Evolutionary conservation across 2,797 vertebrate species (phyloP).

Genomic region (Cetoscarus ocellatus): DNA sequence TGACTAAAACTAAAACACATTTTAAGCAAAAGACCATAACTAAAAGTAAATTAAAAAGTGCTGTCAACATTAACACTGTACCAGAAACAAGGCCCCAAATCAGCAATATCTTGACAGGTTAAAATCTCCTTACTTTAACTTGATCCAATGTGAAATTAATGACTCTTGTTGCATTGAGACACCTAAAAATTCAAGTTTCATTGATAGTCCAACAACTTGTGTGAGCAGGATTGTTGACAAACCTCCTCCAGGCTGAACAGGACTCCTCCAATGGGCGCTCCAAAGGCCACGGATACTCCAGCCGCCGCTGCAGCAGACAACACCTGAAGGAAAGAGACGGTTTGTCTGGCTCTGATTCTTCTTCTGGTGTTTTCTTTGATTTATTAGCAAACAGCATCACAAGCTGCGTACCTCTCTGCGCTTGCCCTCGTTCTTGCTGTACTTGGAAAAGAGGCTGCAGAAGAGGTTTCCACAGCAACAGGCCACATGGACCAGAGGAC

Average conservation of each 20-base stretch:
- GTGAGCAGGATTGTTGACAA: too few species aligned
- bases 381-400: not conserved
- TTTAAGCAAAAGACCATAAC: too few species aligned
- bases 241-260: constrained; percentile 99
- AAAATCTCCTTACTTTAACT: too few species aligned
- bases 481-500: constrained; percentile 96
- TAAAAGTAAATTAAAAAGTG: too few species aligned
- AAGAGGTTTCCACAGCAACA: constrained; percentile 99
- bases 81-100: too few species aligned
- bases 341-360: not conserved
- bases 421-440: constrained; percentile 99
- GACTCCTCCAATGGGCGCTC: constrained; percentile 96
- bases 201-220: too few species aligned
- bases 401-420: constrained; percentile 89
- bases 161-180: too few species aligned
- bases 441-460: constrained; percentile 98
- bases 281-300: constrained; percentile 97
- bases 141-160: too few species aligned
- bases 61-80: too few species aligned
- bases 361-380: not conserved
- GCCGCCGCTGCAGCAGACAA: constrained; percentile 95
- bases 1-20: too few species aligned
- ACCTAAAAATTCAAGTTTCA: too few species aligned
- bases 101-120: too few species aligned
- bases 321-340: constrained; percentile 82